Percentiles rank a stretch among this genome's conserved stretches.
Evolutionary conservation across 2,888 invertebrate species (phyloP).

Genomic region (Cataglyphis livida): DNA sequence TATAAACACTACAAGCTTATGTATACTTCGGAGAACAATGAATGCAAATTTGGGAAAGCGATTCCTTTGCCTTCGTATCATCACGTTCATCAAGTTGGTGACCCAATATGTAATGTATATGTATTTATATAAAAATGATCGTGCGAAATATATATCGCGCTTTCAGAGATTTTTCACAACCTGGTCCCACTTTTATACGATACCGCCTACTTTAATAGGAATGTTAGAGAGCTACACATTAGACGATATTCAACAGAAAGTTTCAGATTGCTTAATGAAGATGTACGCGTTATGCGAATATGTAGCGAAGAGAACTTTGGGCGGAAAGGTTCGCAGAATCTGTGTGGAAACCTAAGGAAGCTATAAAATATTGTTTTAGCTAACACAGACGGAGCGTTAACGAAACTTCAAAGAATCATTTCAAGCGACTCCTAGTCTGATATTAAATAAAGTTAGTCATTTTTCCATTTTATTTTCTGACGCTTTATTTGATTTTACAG

Average conservation of each 20-base stretch:
- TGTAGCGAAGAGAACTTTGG: constrained; percentile 57
- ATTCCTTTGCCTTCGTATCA: constrained; percentile 73
- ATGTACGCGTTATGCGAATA: constrained; percentile 75
- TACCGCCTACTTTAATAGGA: constrained; percentile 72
- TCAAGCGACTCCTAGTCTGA: neutral
- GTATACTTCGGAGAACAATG: constrained; percentile 28
- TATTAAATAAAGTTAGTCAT: neutral
- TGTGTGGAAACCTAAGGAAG: neutral
- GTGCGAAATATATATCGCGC: constrained; percentile 9
- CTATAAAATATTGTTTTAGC: neutral
- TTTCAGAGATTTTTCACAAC: constrained; percentile 74
- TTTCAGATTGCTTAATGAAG: constrained; percentile 74
- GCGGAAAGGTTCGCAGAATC: constrained; percentile 62
- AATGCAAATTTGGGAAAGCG: constrained; percentile 63
- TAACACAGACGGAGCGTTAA: neutral
- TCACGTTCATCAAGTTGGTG: constrained; percentile 72
- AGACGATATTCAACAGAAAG: constrained; percentile 69
- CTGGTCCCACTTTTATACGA: constrained; percentile 70
- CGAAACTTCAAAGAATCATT: constrained; percentile 16
- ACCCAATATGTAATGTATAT: neutral
- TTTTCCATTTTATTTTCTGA: neutral
- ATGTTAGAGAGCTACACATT: constrained; percentile 65
- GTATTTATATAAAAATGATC: neutral
- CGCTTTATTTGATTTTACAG: constrained; percentile 62
- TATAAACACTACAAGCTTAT: constrained; percentile 73